Conservation (phyloP, 2,888 invertebrate species). For the Hymenopus coronatus region DNA sequence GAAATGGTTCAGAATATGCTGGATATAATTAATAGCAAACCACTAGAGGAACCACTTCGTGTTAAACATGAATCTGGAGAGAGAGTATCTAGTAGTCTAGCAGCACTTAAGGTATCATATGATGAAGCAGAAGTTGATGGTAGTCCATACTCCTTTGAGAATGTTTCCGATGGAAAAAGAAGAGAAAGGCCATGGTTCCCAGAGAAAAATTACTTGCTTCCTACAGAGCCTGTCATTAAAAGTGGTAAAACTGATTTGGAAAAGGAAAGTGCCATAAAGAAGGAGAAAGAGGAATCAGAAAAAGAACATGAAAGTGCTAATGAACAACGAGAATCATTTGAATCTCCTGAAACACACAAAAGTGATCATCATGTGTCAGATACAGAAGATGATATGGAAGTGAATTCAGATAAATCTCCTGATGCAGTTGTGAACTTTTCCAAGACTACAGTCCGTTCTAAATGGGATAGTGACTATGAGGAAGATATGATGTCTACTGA, state of each 20-base stretch:
- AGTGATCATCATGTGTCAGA: background rate
- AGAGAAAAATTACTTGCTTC: background rate
- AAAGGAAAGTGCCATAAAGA: background rate
- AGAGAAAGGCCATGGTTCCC: constrained; percentile 21
- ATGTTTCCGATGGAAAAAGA: background rate
- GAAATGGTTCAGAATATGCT: constrained; percentile 24
- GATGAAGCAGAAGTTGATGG: constrained; percentile 27
- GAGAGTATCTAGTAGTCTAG: constrained; percentile 23
- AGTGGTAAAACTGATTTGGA: background rate
- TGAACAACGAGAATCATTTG: constrained; percentile 7
- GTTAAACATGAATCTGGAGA: constrained; percentile 4
- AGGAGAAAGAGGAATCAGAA: background rate
- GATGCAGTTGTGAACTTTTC: background rate
- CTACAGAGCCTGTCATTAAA: background rate
- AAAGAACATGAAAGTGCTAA: background rate
- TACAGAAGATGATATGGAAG: constrained; percentile 6
- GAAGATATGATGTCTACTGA: constrained; percentile 23
- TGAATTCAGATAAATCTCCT: background rate
- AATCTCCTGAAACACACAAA: background rate
- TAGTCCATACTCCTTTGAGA: constrained; percentile 13
- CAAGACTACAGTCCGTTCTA: constrained; percentile 26
- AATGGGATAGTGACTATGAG: constrained; percentile 34
- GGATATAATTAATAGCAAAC: constrained; percentile 18
- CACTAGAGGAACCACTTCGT: background rate
- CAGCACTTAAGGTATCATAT: constrained; percentile 27